Percentiles rank a stretch among this genome's conserved stretches.
Evolutionary conservation across 2,113 vertebrate species (phyloP).

Genomic region (cattle (Bos taurus)): ARS-UCD2.0 NC_037338.1:18960501-18961000

Average conservation of each 20-base stretch:
- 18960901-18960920: background rate
- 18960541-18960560: background rate
- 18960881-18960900: background rate
- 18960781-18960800: background rate
- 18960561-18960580: background rate
- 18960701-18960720: background rate
- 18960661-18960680: background rate
- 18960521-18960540: background rate
- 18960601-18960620: background rate
- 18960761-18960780: background rate
- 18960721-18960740: background rate
- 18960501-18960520: background rate
- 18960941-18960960: background rate
- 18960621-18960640: background rate
- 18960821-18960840: conserved; percentile 7
- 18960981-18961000: background rate
- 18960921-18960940: background rate
- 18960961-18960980: background rate
- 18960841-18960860: background rate
- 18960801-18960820: background rate
- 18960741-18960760: background rate
- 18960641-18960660: background rate
- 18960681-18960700: background rate
- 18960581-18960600: background rate
- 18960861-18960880: background rate